A percentile compares a stretch with the other conserved stretches of the same genome.
phyloP scores from a whole-genome alignment of 2,888 invertebrate species.

The Sipha maydis region DNA sequence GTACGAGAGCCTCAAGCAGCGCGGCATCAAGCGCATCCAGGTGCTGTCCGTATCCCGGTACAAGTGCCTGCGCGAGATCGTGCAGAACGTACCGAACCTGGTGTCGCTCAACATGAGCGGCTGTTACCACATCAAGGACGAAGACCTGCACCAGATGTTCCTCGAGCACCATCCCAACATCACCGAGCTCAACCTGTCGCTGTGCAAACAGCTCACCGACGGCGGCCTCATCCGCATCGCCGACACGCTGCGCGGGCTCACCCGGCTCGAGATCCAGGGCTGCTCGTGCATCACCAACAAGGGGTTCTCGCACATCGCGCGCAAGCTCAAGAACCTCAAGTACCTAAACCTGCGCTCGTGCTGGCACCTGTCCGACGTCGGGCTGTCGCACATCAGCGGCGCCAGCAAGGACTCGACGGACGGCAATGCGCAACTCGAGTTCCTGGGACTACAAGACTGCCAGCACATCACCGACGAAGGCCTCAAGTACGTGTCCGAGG shows the following conservation, averaged over 20 bases:
- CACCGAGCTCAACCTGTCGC: slow-evolving; percentile 83
- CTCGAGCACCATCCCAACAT: slow-evolving; percentile 80
- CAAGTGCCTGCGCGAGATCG: slow-evolving; percentile 84
- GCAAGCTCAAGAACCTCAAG: slow-evolving; percentile 86
- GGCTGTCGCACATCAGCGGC: slow-evolving; percentile 75
- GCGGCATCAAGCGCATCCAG: slow-evolving; percentile 90
- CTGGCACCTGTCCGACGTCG: slow-evolving; percentile 90
- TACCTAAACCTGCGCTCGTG: slow-evolving; percentile 89
- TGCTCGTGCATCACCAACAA: slow-evolving; percentile 92
- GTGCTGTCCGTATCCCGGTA: slow-evolving; percentile 79
- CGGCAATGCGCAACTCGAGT: slow-evolving; percentile 82
- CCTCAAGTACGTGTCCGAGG: slow-evolving; percentile 83
- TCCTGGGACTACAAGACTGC: slow-evolving; percentile 92
- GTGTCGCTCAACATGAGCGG: slow-evolving; percentile 91
- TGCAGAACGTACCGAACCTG: slow-evolving; percentile 84
- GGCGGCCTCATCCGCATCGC: slow-evolving; percentile 86
- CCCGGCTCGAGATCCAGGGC: slow-evolving; percentile 88
- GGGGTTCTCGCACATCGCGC: slow-evolving; percentile 85
- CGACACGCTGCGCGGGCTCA: slow-evolving; percentile 84
- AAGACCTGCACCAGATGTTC: slow-evolving; percentile 83
- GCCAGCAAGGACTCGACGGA: slow-evolving; percentile 73
- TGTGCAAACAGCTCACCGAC: slow-evolving; percentile 97
- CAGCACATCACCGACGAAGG: slow-evolving; percentile 93
- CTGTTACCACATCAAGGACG: slow-evolving; percentile 91
- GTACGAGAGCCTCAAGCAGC: slow-evolving; percentile 84